A percentile compares a stretch with the other conserved stretches of the same genome.
Conservation (phyloP, 2,888 invertebrate genomes). For the Drosophila limbata region DNA sequence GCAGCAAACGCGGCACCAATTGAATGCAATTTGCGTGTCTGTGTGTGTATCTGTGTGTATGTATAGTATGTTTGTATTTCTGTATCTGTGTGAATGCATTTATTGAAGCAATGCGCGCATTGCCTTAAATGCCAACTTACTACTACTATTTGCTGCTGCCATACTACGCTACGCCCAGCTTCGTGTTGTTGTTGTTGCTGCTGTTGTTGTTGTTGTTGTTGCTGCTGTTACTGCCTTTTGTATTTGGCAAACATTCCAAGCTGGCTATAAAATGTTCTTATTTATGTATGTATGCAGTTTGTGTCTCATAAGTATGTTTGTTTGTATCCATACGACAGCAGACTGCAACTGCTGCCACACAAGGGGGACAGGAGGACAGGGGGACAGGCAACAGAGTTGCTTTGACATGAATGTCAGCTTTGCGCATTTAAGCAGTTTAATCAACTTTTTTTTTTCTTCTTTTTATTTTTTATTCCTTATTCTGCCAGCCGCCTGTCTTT, state of each 20-base stretch:
- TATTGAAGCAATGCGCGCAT: slow-evolving; percentile 82
- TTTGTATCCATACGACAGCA: slow-evolving; percentile 36
- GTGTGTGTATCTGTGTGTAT: slow-evolving; percentile 38
- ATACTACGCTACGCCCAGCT: slow-evolving; percentile 70
- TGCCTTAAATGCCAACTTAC: slow-evolving; percentile 81
- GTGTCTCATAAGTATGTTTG: slow-evolving; percentile 12
- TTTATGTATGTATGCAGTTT: slow-evolving; percentile 66
- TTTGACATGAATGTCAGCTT: slow-evolving; percentile 83
- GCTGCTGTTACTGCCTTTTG: slow-evolving; percentile 41
- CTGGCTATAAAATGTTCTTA: slow-evolving; percentile 79
- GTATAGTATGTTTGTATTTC: slow-evolving; percentile 28
- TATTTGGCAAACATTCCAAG: slow-evolving; percentile 73
- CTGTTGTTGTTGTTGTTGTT: slow-evolving; percentile 24
- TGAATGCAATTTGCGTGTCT: slow-evolving; percentile 77
- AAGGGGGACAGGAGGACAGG: background rate
- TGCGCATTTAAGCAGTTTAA: slow-evolving; percentile 82
- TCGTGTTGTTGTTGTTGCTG: slow-evolving; percentile 37
- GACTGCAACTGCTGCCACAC: slow-evolving; percentile 4
- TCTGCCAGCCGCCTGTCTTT: slow-evolving; percentile 27
- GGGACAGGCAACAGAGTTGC: slow-evolving; percentile 53
- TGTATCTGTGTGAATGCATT: slow-evolving; percentile 58
- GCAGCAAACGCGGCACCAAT: slow-evolving; percentile 77
- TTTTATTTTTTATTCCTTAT: slow-evolving; percentile 48
- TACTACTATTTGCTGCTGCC: slow-evolving; percentile 59
- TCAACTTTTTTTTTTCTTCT: slow-evolving; percentile 64